phyloP scores from a whole-genome alignment of 1,140 invertebrate species.

The Stegodyphus mimosarum region DNA sequence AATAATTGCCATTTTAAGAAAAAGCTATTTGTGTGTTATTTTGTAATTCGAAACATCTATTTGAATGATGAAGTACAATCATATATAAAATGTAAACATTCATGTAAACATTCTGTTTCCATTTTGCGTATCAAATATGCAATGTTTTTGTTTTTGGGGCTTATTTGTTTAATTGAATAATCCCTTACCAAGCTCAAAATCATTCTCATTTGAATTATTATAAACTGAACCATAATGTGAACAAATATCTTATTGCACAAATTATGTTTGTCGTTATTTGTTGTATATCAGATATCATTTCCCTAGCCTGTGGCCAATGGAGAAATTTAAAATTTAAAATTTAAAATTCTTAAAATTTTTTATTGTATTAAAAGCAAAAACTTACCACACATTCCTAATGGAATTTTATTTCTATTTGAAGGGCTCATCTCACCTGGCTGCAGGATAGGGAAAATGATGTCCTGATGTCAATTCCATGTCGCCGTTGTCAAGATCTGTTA shows the following conservation, averaged over 20 bases:
- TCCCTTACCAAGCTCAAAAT: no score
- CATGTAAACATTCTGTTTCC: no score
- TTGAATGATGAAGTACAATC: no score
- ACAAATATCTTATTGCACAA: not conserved
- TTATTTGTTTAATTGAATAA: no score
- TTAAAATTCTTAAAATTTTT: not conserved
- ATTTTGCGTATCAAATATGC: no score
- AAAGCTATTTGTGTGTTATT: no score
- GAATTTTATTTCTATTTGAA: constrained; percentile 59
- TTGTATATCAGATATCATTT: constrained; percentile 21
- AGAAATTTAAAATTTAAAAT: not conserved
- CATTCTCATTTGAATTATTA: no score
- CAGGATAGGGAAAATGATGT: constrained; percentile 57
- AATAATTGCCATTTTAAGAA: no score
- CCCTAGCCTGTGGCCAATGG: constrained; percentile 54
- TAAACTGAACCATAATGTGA: no score
- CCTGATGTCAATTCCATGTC: constrained; percentile 21
- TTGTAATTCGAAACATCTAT: no score
- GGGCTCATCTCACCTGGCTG: constrained; percentile 39
- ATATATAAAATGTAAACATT: no score
- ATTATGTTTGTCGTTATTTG: not conserved
- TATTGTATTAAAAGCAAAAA: not conserved
- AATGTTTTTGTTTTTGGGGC: no score
- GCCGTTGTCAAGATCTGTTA: not conserved
- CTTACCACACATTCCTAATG: constrained; percentile 27